Evolutionary conservation across 1,140 invertebrate genomes (phyloP).

Genomic region (Pachyrhynchus sulphureomaculatus): DNA sequence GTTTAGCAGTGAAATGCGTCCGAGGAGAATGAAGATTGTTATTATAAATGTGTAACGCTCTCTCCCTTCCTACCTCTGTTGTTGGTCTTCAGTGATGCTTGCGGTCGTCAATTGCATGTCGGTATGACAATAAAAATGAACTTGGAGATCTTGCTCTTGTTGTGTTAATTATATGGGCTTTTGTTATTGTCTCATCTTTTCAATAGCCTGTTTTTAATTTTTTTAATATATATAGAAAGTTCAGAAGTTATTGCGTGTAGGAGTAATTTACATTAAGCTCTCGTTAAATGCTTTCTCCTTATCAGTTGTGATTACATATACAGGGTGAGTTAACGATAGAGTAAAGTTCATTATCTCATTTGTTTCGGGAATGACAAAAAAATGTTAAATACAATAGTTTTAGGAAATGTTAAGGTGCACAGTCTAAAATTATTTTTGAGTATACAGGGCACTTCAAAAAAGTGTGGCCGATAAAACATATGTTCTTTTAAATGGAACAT

Average conservation of each 20-base stretch:
- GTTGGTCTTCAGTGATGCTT: background rate
- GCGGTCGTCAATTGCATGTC: constrained; percentile 3
- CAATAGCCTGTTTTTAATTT: constrained; percentile 1
- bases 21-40: constrained; percentile 23
- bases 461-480: no score
- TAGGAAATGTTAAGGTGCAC: no score
- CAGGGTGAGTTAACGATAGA: no score
- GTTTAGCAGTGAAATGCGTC: constrained; percentile 23
- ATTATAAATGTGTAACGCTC: constrained; percentile 25
- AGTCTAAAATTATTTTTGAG: no score
- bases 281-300: constrained; percentile 15
- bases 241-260: background rate
- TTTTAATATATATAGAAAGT: constrained; percentile 14
- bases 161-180: background rate
- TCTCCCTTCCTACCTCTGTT: constrained; percentile 19
- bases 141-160: constrained; percentile 4
- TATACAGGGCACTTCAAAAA: no score
- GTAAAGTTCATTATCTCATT: no score
- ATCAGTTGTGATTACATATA: no score
- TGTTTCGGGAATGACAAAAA: no score
- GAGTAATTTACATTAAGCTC: background rate
- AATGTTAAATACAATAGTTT: no score
- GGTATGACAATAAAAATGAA: constrained; percentile 12
- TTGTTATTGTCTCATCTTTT: no score
- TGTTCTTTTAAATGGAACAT: no score